These are phyloP conservation scores for Drosophila teissieri DNA, from an alignment of 1,140 invertebrate species.

Conservation along the genomic window DNA sequence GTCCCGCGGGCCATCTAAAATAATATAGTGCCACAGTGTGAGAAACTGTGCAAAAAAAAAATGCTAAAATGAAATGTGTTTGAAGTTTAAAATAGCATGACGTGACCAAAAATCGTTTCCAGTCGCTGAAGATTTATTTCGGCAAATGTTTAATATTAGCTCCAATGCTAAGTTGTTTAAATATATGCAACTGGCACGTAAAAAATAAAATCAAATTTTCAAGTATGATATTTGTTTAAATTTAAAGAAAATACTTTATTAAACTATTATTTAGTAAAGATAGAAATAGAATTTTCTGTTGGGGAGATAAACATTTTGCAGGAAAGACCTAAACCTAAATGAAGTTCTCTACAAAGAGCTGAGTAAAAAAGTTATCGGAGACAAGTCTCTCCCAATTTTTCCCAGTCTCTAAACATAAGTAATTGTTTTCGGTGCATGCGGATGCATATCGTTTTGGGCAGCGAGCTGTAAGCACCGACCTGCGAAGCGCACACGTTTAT, in stretches of 20 bases:
- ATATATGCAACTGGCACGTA: no score
- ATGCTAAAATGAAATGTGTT: no score
- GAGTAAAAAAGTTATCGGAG: not conserved
- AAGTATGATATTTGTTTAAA: no score
- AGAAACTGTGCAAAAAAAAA: constrained; percentile 2
- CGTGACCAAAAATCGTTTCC: not conserved
- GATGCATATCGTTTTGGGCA: constrained; percentile 31
- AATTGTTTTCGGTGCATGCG: constrained; percentile 11
- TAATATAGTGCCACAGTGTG: constrained; percentile 52
- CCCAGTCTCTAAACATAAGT: not conserved
- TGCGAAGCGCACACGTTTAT: constrained; percentile 71
- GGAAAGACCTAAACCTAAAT: no score
- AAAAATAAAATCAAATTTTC: no score
- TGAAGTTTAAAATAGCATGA: not conserved
- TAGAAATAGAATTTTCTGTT: no score
- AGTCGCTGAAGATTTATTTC: not conserved
- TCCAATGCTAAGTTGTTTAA: not conserved
- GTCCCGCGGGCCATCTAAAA: constrained; percentile 75
- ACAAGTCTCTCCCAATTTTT: not conserved
- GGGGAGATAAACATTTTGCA: no score
- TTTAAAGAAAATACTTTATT: not conserved
- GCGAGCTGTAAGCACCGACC: constrained; percentile 19
- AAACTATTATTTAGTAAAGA: not conserved
- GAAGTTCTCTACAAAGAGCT: no score
- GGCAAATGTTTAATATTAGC: not conserved